Evolutionary conservation across 2,888 invertebrate species (phyloP), one percentile per base, ranked within the genome.

Genomic region (Magallana nippona): DNA sequence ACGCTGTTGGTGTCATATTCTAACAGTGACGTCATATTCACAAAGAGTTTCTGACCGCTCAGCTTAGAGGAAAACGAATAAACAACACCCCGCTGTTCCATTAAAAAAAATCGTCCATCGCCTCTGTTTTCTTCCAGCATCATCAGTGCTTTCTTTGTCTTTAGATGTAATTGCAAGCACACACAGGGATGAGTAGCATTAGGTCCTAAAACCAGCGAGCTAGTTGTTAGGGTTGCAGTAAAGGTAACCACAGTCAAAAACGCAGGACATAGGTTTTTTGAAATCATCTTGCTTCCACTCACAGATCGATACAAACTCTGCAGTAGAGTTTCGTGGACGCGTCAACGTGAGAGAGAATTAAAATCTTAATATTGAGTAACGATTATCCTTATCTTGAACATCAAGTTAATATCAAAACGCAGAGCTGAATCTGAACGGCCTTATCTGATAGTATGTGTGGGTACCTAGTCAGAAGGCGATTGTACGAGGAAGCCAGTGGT

Each of bases 1-100:
- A 57, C 19, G 44, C 15, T 32, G n/a, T 44, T 60, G 32, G 19
- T 58, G n/a, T 80, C 79, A 57, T 82, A 82, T 44, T 55, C 78
- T 17, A 86, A 84, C 13, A 78, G 55, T 17, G 79, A 57, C 17
- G 82, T 60, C 55, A 86, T 44, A 44, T 86, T 79, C 10, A 84
- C 8, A 10, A 82, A 79, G 2, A 82, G 56, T 13, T 55, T 78
- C n/a, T 81, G 55, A 1, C 55, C 58, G 55, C 55, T 60, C 80
- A 83, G 81, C 17, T 58, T 32, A 55, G 60, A n/a, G n/a, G 83
- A 79, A 55, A 79, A 85, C 0, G 81, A 78, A 81, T 79, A 78
- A 27, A 85, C 56, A 2, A 58, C 55, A 2, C 83, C 85, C 15
- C 71, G 55, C 58, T 86, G 82, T 58, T 86, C 82, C 2, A 63